These are phyloP conservation scores for Pterostichus niger DNA, from an alignment of 2,888 invertebrate species.

Conservation along the genomic window DNA sequence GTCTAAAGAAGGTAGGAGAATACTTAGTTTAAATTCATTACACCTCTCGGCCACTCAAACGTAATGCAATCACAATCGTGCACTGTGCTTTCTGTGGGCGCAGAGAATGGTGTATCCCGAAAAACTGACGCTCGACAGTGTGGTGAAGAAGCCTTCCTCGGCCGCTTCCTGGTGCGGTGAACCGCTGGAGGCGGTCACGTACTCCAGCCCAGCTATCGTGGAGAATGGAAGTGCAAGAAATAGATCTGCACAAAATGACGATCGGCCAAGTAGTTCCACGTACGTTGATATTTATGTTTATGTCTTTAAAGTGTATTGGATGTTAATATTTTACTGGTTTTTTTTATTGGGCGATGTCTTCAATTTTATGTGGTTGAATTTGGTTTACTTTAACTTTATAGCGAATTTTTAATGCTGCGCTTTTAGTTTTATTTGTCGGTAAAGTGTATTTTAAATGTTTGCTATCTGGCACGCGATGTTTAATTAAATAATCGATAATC, in stretches of 20 bases:
- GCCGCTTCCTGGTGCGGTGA: constrained; percentile 75
- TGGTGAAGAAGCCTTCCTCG: constrained; percentile 71
- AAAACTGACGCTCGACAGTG: constrained; percentile 74
- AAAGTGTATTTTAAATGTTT: no score
- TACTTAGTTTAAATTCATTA: constrained; percentile 66
- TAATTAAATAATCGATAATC: constrained; percentile 25
- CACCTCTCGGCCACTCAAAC: constrained; percentile 43
- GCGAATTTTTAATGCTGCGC: no score
- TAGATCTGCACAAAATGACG: constrained; percentile 59
- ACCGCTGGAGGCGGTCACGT: constrained; percentile 71
- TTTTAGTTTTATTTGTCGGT: not conserved
- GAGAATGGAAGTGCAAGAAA: constrained; percentile 63
- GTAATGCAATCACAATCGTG: constrained; percentile 55
- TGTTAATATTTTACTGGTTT: not conserved
- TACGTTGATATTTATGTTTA: constrained; percentile 58
- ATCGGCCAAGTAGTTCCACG: constrained; percentile 60
- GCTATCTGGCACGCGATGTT: not conserved
- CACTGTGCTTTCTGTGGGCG: constrained; percentile 67
- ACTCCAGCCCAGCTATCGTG: constrained; percentile 41
- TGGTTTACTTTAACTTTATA: no score
- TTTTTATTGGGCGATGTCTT: not conserved
- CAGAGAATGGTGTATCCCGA: constrained; percentile 77
- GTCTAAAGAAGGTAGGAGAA: constrained; percentile 76
- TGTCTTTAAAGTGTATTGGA: not conserved
- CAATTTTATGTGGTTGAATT: no score